These are phyloP conservation scores for Augiades crinisus DNA, from an alignment of 2,888 invertebrate genomes.

Conservation along the genomic window DNA sequence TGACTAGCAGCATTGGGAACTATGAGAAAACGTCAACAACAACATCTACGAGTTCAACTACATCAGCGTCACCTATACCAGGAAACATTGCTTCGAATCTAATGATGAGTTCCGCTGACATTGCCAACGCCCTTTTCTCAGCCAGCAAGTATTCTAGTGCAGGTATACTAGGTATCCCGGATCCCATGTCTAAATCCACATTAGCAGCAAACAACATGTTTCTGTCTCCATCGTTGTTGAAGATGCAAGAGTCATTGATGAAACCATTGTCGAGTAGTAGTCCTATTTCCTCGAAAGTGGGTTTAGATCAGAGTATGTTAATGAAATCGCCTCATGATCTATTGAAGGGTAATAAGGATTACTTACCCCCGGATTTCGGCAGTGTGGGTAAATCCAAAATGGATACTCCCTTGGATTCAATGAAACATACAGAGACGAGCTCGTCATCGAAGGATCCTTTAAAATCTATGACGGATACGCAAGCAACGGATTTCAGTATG, in stretches of 20 bases:
- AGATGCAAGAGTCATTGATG: conserved; percentile 84
- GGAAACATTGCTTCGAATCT: conserved; percentile 82
- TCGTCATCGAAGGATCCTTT: conserved; percentile 73
- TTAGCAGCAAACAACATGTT: conserved; percentile 90
- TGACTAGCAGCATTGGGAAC: conserved; percentile 63
- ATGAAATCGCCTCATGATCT: conserved; percentile 74
- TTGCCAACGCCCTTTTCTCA: conserved; percentile 85
- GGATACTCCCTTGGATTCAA: conserved; percentile 65
- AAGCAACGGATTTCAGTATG: conserved; percentile 72
- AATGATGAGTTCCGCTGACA: conserved; percentile 83
- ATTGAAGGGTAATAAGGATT: conserved; percentile 69
- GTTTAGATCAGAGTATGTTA: conserved; percentile 64
- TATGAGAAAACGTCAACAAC: conserved; percentile 72
- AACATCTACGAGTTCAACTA: conserved; percentile 73
- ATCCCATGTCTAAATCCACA: conserved; percentile 88
- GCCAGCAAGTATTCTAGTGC: conserved; percentile 84
- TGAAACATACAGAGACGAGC: conserved; percentile 65
- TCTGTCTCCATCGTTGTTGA: conserved; percentile 86
- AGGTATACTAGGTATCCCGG: conserved; percentile 85
- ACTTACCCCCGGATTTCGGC: conserved; percentile 78
- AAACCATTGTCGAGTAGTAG: conserved; percentile 82
- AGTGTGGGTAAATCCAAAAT: conserved; percentile 75
- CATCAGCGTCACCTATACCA: conserved; percentile 73
- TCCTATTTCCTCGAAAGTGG: conserved; percentile 72
- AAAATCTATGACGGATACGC: conserved; percentile 58